Evolutionary conservation across 1,140 invertebrate genomes (phyloP), one percentile per base, ranked within the genome.

Genomic region (Lethocerus indicus): DNA sequence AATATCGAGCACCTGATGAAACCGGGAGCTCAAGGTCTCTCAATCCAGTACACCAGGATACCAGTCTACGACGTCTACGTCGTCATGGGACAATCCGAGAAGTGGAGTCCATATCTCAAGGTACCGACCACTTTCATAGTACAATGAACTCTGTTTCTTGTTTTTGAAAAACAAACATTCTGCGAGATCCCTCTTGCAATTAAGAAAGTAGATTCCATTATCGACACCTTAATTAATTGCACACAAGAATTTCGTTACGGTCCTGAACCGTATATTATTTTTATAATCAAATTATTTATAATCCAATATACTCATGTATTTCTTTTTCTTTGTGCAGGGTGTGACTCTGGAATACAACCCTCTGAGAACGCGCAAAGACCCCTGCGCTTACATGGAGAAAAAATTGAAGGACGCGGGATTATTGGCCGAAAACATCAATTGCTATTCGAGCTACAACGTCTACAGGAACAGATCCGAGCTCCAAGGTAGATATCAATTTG

Each of bases 361-460:
- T 40, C 37, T 40, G 6, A 40, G 37, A 16, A 9, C 16, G 21
- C 21, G 37, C 16, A 20, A 40, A 5, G 37, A 40, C 21, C 37
- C 37, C 6, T 40, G 37, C 21, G 37, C n/a, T 7, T 40, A 7
- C 16, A 40, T 40, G 37, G 37, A 40, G 16, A 40, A 40, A 20
- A 16, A n/a, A 5, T 16, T 40, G 6, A 40, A 9, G 21, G 37
- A 40, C n/a, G 37, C 37, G 5, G 37, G 37, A 5, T 20, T 40
- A 16, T 5, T 16, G 5, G n/a, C 37, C 21, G 37, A 40, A 40
- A 20, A 40, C 16, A 40, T 40, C 21, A 40, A 20, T 16, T 20
- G 21, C n/a, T 40, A 40, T 40, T 40, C 37, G n/a, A 40, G 37
- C 21, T 20, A 40, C 21, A 40, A 40, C 37, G 37, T 40, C 21